Conservation (phyloP, 2,113 vertebrate genomes). For the Nyctereutes procyonoides region DNA sequence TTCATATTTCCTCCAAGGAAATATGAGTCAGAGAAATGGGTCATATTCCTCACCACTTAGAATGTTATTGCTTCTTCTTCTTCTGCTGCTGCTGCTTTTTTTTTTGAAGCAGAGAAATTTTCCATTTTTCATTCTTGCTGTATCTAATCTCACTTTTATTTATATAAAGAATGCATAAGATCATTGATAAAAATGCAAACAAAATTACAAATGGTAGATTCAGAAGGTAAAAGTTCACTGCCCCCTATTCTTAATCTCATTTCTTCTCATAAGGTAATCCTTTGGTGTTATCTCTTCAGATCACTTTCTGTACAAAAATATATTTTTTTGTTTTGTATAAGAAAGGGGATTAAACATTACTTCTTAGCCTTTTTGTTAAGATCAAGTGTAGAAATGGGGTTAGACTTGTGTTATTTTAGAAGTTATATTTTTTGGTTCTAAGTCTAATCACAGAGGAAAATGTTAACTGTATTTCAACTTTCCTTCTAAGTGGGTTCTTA, state of each 20-base stretch:
- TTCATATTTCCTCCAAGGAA: background rate
- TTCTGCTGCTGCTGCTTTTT: accelerated
- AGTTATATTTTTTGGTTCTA: background rate
- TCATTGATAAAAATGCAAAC: constrained; percentile 44
- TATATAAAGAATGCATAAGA: background rate
- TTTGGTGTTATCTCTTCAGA: background rate
- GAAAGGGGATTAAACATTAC: background rate
- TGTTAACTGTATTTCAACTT: background rate
- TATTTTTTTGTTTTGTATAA: constrained; percentile 8
- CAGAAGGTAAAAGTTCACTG: background rate
- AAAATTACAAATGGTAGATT: background rate
- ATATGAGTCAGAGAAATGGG: background rate
- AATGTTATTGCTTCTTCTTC: background rate
- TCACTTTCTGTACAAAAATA: background rate
- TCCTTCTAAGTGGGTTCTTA: background rate
- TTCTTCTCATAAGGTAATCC: background rate
- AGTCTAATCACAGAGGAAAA: background rate
- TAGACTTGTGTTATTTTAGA: background rate
- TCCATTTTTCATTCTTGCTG: background rate
- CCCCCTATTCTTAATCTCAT: background rate
- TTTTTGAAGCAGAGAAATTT: background rate
- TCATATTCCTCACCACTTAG: background rate
- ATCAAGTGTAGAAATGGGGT: background rate
- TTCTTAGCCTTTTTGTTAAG: background rate
- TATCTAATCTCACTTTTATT: constrained; percentile 11